Evolutionary conservation across 2,888 invertebrate genomes (phyloP).

Genomic region (Lasioglossum oenotherae): DNA sequence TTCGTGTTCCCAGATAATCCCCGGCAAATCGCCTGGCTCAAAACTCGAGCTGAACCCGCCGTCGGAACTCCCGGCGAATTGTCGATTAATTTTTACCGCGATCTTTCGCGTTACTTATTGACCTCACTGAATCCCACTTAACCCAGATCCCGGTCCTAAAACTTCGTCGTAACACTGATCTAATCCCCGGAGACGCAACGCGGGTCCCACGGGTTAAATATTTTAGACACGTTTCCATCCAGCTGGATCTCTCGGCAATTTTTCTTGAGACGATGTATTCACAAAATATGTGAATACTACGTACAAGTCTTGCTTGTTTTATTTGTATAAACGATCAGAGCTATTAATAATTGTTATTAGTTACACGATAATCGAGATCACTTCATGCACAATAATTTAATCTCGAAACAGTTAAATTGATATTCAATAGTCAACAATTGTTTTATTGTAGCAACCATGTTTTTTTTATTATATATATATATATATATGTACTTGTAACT

Average conservation of each 20-base stretch:
- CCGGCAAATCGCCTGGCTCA: conserved; percentile 38
- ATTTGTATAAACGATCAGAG: too few relatives aligned
- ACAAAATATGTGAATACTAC: too few relatives aligned
- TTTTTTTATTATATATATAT: too few relatives aligned
- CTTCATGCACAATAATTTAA: too few relatives aligned
- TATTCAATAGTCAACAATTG: too few relatives aligned
- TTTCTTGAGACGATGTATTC: neutral
- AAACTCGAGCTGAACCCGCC: conserved; percentile 26
- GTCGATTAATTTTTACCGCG: conserved; percentile 6
- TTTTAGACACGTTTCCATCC: neutral
- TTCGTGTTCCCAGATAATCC: conserved; percentile 34
- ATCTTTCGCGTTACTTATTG: neutral
- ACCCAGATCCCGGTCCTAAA: neutral
- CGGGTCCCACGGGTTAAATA: neutral
- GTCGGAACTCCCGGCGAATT: neutral
- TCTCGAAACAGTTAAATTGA: too few relatives aligned
- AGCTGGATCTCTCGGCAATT: neutral
- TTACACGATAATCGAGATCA: too few relatives aligned
- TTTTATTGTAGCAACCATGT: too few relatives aligned
- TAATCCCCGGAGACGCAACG: neutral
- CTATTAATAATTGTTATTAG: too few relatives aligned
- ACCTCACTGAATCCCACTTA: neutral
- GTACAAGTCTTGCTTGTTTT: too few relatives aligned
- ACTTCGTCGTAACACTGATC: neutral
- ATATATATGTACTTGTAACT: too few relatives aligned